Percentiles rank a stretch among this genome's conserved stretches.
Evolutionary conservation across 2,888 invertebrate genomes (phyloP).

Genomic region (Noctua pronuba): DNA sequence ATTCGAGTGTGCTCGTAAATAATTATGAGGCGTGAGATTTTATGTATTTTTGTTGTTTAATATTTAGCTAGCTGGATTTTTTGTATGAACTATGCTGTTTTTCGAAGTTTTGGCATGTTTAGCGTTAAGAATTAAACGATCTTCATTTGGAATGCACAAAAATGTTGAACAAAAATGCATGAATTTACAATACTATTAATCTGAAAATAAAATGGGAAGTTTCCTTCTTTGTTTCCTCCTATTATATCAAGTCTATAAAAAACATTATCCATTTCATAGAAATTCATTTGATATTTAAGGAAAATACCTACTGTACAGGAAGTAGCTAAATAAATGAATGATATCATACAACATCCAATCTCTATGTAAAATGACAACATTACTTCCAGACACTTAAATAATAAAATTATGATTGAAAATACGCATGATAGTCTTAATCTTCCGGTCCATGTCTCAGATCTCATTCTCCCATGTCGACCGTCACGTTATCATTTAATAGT

Average conservation of each 20-base stretch:
- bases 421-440: neutral
- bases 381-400: neutral
- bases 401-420: neutral
- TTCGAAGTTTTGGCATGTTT: slow-evolving; percentile 31
- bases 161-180: neutral
- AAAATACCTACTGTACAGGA: slow-evolving; percentile 2
- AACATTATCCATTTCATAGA: neutral
- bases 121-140: neutral
- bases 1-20: slow-evolving; percentile 37
- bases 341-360: slow-evolving; percentile 5
- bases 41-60: slow-evolving; percentile 5
- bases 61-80: neutral
- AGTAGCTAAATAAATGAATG: neutral
- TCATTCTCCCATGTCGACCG: neutral
- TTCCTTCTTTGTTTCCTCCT: slow-evolving; percentile 9
- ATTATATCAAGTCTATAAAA: neutral
- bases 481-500: neutral
- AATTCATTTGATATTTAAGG: neutral
- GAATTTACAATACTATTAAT: neutral
- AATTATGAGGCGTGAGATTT: slow-evolving; percentile 38
- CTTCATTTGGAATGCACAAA: neutral
- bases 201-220: neutral
- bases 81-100: neutral
- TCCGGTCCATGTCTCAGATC: neutral
- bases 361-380: neutral